These are phyloP conservation scores for Drosophila eugracilis DNA, from an alignment of 1,140 invertebrate species.

Conservation along the genomic window DNA sequence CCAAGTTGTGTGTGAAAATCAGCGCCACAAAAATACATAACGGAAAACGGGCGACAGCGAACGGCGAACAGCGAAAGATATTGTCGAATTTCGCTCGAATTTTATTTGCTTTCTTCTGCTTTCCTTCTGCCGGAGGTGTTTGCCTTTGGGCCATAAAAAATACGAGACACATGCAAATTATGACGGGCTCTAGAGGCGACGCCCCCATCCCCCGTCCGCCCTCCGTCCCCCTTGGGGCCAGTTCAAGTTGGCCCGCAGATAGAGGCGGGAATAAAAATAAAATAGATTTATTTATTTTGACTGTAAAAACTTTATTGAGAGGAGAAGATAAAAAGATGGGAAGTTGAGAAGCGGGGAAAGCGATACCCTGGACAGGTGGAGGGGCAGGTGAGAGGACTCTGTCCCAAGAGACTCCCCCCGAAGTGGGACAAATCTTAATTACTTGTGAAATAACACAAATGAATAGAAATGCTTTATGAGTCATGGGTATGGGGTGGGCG, in stretches of 20 bases:
- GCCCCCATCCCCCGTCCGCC: not conserved
- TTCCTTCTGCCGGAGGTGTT: constrained; percentile 3
- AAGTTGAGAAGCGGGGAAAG: constrained; percentile 15
- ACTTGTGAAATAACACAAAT: constrained; percentile 20
- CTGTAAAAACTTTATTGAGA: constrained; percentile 50
- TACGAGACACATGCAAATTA: constrained; percentile 71
- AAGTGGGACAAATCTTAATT: constrained; percentile 37
- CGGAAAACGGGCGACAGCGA: constrained; percentile 33
- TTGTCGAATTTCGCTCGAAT: constrained; percentile 54
- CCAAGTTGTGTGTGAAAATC: constrained; percentile 41
- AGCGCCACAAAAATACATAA: constrained; percentile 59
- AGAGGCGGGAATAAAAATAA: constrained; percentile 30
- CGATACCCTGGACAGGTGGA: constrained; percentile 28
- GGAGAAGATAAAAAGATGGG: no score
- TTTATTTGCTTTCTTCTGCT: constrained; percentile 54
- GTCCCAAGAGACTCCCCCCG: not conserved
- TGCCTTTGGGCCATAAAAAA: constrained; percentile 57
- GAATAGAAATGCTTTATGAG: constrained; percentile 6
- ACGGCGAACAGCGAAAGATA: constrained; percentile 39
- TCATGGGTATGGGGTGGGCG: not conserved
- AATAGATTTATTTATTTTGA: constrained; percentile 45
- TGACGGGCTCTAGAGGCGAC: constrained; percentile 12
- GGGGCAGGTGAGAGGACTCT: not conserved
- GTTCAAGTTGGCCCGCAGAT: constrained; percentile 20
- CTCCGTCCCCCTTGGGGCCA: not conserved